phyloP scores from a whole-genome alignment of 2,113 vertebrate species.

The Perccottus glenii region DNA sequence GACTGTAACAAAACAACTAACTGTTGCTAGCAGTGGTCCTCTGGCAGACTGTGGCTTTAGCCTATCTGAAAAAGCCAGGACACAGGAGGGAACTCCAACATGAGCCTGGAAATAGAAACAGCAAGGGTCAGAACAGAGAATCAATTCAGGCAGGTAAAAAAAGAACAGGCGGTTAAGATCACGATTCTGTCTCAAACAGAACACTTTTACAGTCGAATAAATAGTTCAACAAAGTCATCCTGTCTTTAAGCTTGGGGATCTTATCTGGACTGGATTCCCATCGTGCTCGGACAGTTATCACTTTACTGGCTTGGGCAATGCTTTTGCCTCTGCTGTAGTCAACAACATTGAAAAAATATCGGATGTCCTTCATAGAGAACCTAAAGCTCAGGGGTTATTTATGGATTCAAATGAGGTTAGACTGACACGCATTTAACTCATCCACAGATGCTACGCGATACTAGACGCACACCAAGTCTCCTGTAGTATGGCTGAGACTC shows the following conservation, averaged over 20 bases:
- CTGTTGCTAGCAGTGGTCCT: background rate
- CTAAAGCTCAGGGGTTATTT: background rate
- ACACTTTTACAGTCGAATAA: too few relatives aligned
- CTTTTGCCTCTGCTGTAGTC: background rate
- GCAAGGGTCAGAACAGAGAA: background rate
- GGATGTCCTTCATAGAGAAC: background rate
- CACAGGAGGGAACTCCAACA: slow-evolving; percentile 34
- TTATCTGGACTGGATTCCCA: background rate
- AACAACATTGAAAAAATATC: slow-evolving; percentile 17
- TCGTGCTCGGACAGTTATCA: background rate
- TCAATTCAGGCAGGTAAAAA: background rate
- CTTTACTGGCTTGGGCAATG: background rate
- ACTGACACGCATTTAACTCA: background rate
- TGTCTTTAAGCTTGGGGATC: background rate
- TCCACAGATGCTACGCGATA: background rate
- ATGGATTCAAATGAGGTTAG: background rate
- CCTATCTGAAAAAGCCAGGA: slow-evolving; percentile 6
- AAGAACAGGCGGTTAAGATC: too few relatives aligned
- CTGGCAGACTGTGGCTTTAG: slow-evolving; percentile 16
- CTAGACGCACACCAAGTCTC: background rate
- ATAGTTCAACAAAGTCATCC: background rate
- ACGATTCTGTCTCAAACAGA: too few relatives aligned
- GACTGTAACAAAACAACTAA: too few relatives aligned
- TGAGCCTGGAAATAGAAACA: slow-evolving; percentile 51
- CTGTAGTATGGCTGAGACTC: background rate